Evolutionary conservation across 2,797 vertebrate genomes (phyloP).

Genomic region (Nasua narica): DNA sequence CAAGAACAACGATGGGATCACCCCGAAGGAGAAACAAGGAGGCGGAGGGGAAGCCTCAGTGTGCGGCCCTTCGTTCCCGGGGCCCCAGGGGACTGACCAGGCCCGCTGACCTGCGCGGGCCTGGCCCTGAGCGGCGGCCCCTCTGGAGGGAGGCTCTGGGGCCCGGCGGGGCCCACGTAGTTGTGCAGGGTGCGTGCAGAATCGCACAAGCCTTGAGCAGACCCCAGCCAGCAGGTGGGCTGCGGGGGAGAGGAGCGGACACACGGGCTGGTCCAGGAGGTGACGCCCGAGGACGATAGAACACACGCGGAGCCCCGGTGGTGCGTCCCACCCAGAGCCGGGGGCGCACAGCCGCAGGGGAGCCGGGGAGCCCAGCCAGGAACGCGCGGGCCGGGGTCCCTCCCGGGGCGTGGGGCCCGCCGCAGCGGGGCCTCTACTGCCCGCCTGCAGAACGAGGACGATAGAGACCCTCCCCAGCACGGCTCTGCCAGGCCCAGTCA

Average conservation of each 20-base stretch:
- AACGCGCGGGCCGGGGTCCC: accelerated
- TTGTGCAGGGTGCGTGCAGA: accelerated
- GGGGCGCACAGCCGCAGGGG: accelerated
- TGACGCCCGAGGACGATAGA: accelerated
- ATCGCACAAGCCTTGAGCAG: accelerated
- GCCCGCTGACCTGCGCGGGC: accelerated
- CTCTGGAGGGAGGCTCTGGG: too few relatives aligned
- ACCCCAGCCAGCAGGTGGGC: accelerated
- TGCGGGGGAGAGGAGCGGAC: accelerated
- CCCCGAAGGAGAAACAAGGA: not conserved
- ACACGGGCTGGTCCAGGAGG: accelerated
- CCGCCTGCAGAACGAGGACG: accelerated
- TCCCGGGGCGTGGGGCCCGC: accelerated
- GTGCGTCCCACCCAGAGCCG: accelerated
- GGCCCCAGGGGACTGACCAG: accelerated
- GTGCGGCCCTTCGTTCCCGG: not conserved
- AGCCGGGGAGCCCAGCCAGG: not conserved
- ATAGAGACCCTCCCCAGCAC: accelerated
- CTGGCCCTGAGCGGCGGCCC: accelerated
- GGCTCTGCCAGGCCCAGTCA: accelerated
- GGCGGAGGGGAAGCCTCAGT: not conserved
- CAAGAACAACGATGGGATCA: not conserved
- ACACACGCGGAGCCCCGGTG: accelerated
- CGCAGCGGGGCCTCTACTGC: accelerated
- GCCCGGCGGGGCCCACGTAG: accelerated